phyloP scores from a whole-genome alignment of 2,797 vertebrate species.

The Sebastes kiyomatsui region DNA sequence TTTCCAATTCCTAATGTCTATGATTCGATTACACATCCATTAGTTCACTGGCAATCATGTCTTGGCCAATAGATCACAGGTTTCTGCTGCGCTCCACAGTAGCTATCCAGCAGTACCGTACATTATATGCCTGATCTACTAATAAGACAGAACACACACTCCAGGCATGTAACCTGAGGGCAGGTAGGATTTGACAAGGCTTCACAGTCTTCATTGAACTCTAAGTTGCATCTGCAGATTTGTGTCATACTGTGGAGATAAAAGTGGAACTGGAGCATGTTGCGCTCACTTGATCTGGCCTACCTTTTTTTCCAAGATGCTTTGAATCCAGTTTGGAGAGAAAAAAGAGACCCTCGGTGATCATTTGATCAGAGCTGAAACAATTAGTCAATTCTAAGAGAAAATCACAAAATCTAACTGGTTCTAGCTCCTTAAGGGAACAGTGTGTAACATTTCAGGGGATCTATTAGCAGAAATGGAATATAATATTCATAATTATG shows the following conservation, averaged over 20 bases:
- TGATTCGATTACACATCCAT: slow-evolving; percentile 77
- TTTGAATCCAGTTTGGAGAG: background rate
- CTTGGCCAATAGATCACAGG: slow-evolving; percentile 48
- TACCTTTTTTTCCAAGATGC: background rate
- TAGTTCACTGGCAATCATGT: slow-evolving; percentile 68
- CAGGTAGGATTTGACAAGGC: background rate
- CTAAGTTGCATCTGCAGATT: background rate
- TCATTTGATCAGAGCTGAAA: background rate
- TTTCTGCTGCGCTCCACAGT: background rate
- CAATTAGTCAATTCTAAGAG: background rate
- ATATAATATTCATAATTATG: too few species aligned
- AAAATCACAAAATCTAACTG: background rate
- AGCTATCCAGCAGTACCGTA: background rate
- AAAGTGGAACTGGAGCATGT: slow-evolving; percentile 5
- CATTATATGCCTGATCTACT: background rate
- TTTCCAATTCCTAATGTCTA: slow-evolving; percentile 68
- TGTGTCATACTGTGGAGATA: slow-evolving; percentile 1
- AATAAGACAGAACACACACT: background rate
- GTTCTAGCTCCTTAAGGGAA: background rate
- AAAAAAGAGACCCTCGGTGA: background rate
- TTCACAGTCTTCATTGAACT: background rate
- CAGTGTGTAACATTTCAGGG: too few species aligned
- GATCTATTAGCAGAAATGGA: too few species aligned
- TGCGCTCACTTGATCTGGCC: background rate
- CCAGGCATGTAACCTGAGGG: background rate